Base-by-base conservation (phyloP, 2,888 invertebrate species). In the Melinopterus prodromus region DNA sequence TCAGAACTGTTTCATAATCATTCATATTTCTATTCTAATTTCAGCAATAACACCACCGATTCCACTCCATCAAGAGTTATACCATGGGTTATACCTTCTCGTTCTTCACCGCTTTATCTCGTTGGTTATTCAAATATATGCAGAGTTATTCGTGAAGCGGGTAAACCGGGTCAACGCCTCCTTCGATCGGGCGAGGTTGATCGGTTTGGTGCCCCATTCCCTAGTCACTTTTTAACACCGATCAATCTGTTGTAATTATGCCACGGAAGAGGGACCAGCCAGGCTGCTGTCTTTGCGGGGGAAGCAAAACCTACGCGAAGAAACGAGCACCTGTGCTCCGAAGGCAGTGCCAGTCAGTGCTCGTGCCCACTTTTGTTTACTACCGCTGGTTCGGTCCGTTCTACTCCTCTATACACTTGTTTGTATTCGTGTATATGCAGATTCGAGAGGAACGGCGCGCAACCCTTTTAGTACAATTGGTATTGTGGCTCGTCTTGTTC, bases 101-200 rank as follows among this genome's bases (percentile, higher is more conserved):
- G 26, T 26, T 53, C 38, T 38, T 6, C 6, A 9, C 38, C 53
- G 7, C 53, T 9, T 9, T 53, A 53, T 53, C 53, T 53, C 53
- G 53, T 53, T 53, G 3, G 53, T 12, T 53, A 53, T 53, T 53
- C 53, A 53, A 53, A 53, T 53, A 12, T 53, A 53, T 53, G 53
- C 53, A 53, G 53, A 53, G 53, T 53, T 53, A 53, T 53, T 53
- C 53, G 53, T 53, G 53, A 53, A 53, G 12, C 53, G 53, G 53
- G 53, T 53, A 53, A 53, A 53, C 53, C 53, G 53, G 53, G 53
- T 53, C 53, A 53, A 53, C 53, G 53, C 53, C 53, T 53, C 53
- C 12, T 53, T 12, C 12, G 5, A 53, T 53, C 53, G 53, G 53
- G 53, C 53, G 53, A 53, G 53, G 53, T 53, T 53, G 53, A 53